A percentile compares a stretch with the other conserved stretches of the same genome.
These are phyloP conservation scores for Holothuria glaberrima DNA, from an alignment of 35 echinoderm and acorn worm species.

Conservation along the genomic window DNA sequence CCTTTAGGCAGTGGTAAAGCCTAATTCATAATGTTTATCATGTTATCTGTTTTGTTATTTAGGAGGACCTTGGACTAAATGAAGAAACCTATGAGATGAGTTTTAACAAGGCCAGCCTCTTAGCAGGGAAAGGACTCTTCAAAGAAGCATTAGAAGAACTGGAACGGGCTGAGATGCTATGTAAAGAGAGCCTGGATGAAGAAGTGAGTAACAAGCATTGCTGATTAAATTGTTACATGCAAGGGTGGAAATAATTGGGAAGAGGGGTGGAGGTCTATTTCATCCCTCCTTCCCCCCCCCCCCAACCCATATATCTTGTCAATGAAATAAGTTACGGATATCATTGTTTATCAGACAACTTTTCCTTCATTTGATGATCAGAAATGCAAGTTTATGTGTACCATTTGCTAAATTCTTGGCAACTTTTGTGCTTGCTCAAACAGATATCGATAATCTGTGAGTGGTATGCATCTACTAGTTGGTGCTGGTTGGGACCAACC, in stretches of 20 bases:
- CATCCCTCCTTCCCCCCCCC: too few relatives aligned
- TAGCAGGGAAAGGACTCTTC: slow-evolving; percentile 73
- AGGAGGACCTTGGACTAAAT: slow-evolving; percentile 82
- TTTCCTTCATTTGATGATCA: too few relatives aligned
- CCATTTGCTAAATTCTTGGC: too few relatives aligned
- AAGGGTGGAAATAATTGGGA: background rate
- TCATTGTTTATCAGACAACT: too few relatives aligned
- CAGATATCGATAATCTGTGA: too few relatives aligned
- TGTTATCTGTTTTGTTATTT: slow-evolving; percentile 6
- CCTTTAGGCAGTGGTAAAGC: too few relatives aligned
- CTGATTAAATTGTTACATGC: background rate
- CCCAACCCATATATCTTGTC: too few relatives aligned
- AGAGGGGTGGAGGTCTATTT: background rate
- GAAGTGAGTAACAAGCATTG: slow-evolving; percentile 32
- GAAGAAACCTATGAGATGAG: slow-evolving; percentile 94
- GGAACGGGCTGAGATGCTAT: slow-evolving; percentile 77
- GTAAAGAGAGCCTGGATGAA: slow-evolving; percentile 85
- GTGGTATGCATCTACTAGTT: too few relatives aligned
- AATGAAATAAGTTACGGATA: too few relatives aligned
- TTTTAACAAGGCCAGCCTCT: slow-evolving; percentile 92
- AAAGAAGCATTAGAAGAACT: slow-evolving; percentile 68
- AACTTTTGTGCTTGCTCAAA: too few relatives aligned
- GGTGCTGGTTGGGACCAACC: too few relatives aligned
- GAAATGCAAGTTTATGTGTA: too few relatives aligned
- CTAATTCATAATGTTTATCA: background rate